Percentiles rank a stretch among this genome's conserved stretches.
phyloP scores from a whole-genome alignment of 1,140 invertebrate genomes.

The Leptestheria dahalacensis region DNA sequence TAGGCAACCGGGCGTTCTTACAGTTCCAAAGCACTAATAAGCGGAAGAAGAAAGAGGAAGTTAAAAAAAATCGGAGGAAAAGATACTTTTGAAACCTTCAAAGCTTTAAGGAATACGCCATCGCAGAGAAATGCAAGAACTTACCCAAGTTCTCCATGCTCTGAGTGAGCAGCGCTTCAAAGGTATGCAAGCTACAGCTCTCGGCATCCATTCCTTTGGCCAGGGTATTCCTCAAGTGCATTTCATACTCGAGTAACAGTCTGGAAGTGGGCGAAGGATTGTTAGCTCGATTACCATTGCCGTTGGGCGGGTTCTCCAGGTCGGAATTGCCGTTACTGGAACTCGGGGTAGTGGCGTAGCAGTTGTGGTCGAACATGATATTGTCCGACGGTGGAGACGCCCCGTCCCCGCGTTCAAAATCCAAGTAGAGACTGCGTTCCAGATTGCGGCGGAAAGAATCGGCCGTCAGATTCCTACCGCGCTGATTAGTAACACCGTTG shows the following conservation, averaged over 20 bases:
- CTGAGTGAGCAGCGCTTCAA: constrained; percentile 78
- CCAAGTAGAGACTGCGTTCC: constrained; percentile 52
- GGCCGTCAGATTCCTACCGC: background rate
- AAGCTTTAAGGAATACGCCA: background rate
- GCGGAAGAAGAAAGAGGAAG: no score
- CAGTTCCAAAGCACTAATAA: background rate
- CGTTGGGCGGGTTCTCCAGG: constrained; percentile 36
- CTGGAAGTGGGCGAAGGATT: constrained; percentile 61
- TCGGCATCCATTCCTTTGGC: constrained; percentile 90
- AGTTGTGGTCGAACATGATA: constrained; percentile 83
- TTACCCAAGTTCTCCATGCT: constrained; percentile 82
- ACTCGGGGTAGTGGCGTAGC: constrained; percentile 69
- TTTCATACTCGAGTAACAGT: constrained; percentile 81
- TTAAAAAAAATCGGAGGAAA: no score
- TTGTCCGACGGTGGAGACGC: constrained; percentile 77
- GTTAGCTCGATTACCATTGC: background rate
- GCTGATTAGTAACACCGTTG: constrained; percentile 9
- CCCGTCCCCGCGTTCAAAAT: constrained; percentile 59
- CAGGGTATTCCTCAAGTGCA: constrained; percentile 81
- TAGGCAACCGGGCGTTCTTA: background rate
- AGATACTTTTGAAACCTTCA: no score
- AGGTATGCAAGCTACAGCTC: constrained; percentile 83
- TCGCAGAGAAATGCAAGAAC: constrained; percentile 5
- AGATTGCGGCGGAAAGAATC: constrained; percentile 24
- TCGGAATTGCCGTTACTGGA: constrained; percentile 80